Evolutionary conservation across 1,140 invertebrate genomes (phyloP).

Genomic region (Paralvinella palmiformis): DNA sequence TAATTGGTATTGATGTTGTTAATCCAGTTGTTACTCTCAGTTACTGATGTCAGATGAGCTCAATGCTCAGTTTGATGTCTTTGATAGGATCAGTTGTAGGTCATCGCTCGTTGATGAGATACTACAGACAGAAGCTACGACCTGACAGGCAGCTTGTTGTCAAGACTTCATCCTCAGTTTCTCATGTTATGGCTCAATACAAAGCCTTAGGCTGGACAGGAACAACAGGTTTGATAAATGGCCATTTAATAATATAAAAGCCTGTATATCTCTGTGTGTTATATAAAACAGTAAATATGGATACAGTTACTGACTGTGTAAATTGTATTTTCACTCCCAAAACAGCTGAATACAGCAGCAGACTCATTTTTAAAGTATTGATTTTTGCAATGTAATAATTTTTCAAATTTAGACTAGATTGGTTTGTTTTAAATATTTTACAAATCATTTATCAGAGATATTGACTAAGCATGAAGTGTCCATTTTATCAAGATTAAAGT

Average conservation of each 20-base stretch:
- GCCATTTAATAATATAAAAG: conserved; percentile 10
- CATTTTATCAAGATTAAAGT: too few relatives aligned
- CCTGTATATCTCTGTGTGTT: conserved; percentile 6
- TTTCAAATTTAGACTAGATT: conserved; percentile 19
- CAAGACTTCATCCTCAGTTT: conserved; percentile 27
- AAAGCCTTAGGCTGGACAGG: conserved; percentile 78
- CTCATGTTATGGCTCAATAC: conserved; percentile 68
- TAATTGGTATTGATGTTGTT: too few relatives aligned
- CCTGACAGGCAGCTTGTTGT: conserved; percentile 26
- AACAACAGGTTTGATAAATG: conserved; percentile 34
- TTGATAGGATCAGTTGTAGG: conserved; percentile 83
- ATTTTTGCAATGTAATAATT: conserved; percentile 59
- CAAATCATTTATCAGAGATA: too few relatives aligned
- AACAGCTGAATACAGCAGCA: too few relatives aligned
- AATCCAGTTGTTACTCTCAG: too few relatives aligned
- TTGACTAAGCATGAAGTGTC: too few relatives aligned
- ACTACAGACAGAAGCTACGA: conserved; percentile 55
- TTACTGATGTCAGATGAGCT: too few relatives aligned
- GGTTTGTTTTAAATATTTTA: conserved; percentile 19
- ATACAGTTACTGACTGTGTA: too few relatives aligned
- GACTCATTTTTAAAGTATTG: background rate
- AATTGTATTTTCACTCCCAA: too few relatives aligned
- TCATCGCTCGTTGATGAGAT: conserved; percentile 78
- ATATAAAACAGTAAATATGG: background rate
- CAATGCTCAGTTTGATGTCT: too few relatives aligned